Evolutionary conservation across 92 coral and sea anemone species (phyloP).

Genomic region (Chrysogorgia sp.): DNA sequence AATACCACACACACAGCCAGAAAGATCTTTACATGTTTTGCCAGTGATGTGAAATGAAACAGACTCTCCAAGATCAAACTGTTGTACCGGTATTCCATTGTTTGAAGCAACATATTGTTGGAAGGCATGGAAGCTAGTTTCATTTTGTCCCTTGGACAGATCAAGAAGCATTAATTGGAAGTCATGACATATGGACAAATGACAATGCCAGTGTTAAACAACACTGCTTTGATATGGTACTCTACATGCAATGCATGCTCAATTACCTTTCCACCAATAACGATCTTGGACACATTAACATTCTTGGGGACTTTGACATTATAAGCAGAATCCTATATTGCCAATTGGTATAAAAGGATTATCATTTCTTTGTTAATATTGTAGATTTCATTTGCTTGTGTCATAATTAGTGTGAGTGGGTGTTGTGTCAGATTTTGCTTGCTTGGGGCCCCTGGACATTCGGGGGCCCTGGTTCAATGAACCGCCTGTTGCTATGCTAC

Average conservation of each 20-base stretch:
- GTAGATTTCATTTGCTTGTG: too few relatives aligned
- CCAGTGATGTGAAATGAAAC: slow-evolving; percentile 36
- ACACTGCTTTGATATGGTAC: neutral
- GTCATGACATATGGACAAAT: neutral
- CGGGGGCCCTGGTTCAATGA: too few relatives aligned
- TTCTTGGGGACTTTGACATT: slow-evolving; percentile 23
- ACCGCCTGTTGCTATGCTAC: too few relatives aligned
- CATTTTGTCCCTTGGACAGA: neutral
- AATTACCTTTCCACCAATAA: slow-evolving; percentile 24
- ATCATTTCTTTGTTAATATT: too few relatives aligned
- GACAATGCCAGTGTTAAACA: neutral
- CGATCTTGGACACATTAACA: slow-evolving; percentile 22
- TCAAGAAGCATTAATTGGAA: neutral
- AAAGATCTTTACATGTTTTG: neutral
- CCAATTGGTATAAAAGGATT: neutral
- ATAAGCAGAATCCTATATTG: slow-evolving; percentile 20
- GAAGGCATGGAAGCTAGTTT: neutral
- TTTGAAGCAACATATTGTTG: slow-evolving; percentile 7
- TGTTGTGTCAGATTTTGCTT: too few relatives aligned
- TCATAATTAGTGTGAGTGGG: too few relatives aligned
- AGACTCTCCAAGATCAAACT: slow-evolving; percentile 8
- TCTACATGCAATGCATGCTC: too few relatives aligned
- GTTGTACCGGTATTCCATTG: slow-evolving; percentile 23
- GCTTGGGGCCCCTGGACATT: too few relatives aligned
- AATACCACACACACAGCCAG: slow-evolving; percentile 33